A percentile compares a stretch with the other conserved stretches of the same genome.
phyloP scores from a whole-genome alignment of 2,888 invertebrate genomes.

The Agrenia bidenticulata region DNA sequence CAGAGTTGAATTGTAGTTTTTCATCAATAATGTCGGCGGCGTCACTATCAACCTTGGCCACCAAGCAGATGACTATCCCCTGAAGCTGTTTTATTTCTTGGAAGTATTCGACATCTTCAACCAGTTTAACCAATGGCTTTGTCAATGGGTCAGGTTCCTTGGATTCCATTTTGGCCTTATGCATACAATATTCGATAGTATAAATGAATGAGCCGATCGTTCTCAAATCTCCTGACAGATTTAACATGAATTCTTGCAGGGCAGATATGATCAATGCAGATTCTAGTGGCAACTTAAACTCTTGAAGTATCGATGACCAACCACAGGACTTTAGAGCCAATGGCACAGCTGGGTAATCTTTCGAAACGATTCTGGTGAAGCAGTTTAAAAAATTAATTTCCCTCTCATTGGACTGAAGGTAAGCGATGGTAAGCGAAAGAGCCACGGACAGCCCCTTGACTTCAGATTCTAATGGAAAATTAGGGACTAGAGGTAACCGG shows the following conservation, averaged over 20 bases:
- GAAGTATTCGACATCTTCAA: too few species aligned
- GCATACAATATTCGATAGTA: not conserved
- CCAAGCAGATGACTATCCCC: not conserved
- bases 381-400: not conserved
- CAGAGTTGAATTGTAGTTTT: too few species aligned
- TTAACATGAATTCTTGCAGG: not conserved
- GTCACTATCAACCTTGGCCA: not conserved
- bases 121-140: too few species aligned
- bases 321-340: not conserved
- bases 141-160: too few species aligned
- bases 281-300: not conserved
- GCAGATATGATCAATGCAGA: too few species aligned
- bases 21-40: too few species aligned
- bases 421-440: not conserved
- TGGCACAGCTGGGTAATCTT: not conserved
- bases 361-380: not conserved
- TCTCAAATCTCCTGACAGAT: not conserved
- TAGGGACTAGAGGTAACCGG: not conserved
- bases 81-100: too few species aligned
- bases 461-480: not conserved
- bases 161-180: too few species aligned
- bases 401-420: not conserved
- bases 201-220: not conserved
- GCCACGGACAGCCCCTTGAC: not conserved
- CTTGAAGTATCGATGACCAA: not conserved